A percentile compares a stretch with the other conserved stretches of the same genome.
Evolutionary conservation across 2,113 vertebrate species (phyloP).

Genomic region (Aphelocoma coerulescens): DNA sequence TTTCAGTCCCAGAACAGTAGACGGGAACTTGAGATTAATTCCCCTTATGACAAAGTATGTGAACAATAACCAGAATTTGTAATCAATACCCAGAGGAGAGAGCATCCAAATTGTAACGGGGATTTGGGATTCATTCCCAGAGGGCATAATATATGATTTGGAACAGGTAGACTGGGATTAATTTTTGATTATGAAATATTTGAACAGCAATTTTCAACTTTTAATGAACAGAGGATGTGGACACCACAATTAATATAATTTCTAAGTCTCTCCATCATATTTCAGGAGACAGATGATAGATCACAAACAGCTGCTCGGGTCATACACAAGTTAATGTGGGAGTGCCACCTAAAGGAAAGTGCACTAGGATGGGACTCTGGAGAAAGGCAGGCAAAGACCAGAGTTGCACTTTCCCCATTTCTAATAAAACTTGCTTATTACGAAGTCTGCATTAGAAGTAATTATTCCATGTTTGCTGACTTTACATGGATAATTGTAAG

Average conservation of each 20-base stretch:
- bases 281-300: constrained; percentile 9
- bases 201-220: constrained; percentile 53
- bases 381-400: neutral
- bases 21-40: constrained; percentile 58
- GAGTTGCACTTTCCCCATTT: neutral
- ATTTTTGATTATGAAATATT: constrained; percentile 62
- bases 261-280: neutral
- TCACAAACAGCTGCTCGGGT: neutral
- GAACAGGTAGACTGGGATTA: constrained; percentile 62
- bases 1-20: constrained; percentile 62
- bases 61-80: constrained; percentile 64
- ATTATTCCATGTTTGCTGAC: constrained; percentile 30
- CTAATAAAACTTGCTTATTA: constrained; percentile 3
- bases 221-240: constrained; percentile 47
- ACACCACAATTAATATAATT: constrained; percentile 41
- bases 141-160: constrained; percentile 34
- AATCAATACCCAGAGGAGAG: constrained; percentile 58
- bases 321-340: constrained; percentile 11
- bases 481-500: neutral
- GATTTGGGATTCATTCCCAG: constrained; percentile 63
- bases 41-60: constrained; percentile 52
- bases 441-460: neutral
- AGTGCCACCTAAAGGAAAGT: constrained; percentile 38
- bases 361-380: neutral
- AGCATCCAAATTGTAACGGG: constrained; percentile 57